These are phyloP conservation scores for Pocillopora grandis DNA, from an alignment of 92 coral and sea anemone genomes.

Conservation along the genomic window DNA sequence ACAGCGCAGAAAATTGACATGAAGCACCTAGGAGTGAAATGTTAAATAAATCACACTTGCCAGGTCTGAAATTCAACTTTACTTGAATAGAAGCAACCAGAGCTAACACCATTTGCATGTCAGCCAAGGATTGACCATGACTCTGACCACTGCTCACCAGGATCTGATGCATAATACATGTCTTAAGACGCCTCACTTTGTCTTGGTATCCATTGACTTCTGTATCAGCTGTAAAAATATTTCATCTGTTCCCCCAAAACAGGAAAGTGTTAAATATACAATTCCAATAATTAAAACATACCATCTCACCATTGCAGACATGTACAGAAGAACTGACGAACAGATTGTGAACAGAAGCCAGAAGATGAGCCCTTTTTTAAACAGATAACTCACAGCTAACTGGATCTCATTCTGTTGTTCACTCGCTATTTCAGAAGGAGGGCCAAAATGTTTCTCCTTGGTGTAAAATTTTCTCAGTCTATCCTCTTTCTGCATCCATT, in stretches of 20 bases:
- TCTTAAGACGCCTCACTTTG: background rate
- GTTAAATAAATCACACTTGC: too few relatives aligned
- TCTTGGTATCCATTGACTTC: background rate
- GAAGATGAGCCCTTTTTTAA: slow-evolving; percentile 53
- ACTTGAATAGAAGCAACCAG: too few relatives aligned
- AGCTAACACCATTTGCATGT: too few relatives aligned
- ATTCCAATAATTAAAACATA: slow-evolving; percentile 27
- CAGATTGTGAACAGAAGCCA: slow-evolving; percentile 69
- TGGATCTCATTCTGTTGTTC: slow-evolving; percentile 38
- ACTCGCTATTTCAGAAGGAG: slow-evolving; percentile 40
- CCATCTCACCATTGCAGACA: slow-evolving; percentile 62
- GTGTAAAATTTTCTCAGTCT: slow-evolving; percentile 72
- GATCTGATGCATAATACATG: too few relatives aligned
- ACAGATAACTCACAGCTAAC: slow-evolving; percentile 41
- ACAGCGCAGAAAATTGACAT: too few relatives aligned
- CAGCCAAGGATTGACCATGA: too few relatives aligned
- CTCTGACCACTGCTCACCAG: too few relatives aligned
- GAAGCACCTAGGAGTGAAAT: too few relatives aligned
- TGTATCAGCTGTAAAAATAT: slow-evolving; percentile 15
- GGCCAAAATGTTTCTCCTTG: slow-evolving; percentile 51
- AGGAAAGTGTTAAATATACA: background rate
- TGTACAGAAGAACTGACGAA: slow-evolving; percentile 42
- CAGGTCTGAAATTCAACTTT: too few relatives aligned
- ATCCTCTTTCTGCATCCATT: slow-evolving; percentile 88
- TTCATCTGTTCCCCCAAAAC: slow-evolving; percentile 37